phyloP scores from a whole-genome alignment of 2,113 vertebrate genomes.

The Craseonycteris thonglongyai region DNA sequence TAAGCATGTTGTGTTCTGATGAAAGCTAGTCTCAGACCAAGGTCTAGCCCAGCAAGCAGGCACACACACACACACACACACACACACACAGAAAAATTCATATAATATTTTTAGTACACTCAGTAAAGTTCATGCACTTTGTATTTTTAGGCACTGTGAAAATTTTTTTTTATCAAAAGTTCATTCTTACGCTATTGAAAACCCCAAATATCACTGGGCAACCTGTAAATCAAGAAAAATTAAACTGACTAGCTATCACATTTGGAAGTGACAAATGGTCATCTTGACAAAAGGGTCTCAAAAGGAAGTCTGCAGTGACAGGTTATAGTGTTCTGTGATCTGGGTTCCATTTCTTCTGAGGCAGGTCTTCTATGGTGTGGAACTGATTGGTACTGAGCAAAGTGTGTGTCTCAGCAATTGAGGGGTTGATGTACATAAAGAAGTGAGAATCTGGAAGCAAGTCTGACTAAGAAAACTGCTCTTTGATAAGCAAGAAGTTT shows the following conservation, averaged over 20 bases:
- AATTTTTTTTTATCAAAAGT: background rate
- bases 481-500: background rate
- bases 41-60: background rate
- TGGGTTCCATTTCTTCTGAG: background rate
- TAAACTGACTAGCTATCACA: background rate
- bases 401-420: background rate
- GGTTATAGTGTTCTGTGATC: background rate
- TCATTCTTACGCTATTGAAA: background rate
- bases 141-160: background rate
- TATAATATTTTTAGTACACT: background rate
- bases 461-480: background rate
- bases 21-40: background rate
- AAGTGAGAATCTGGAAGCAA: background rate
- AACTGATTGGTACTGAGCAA: background rate
- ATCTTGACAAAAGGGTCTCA: background rate
- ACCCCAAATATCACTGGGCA: background rate
- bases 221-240: background rate
- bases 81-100: background rate
- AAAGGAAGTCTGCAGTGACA: background rate
- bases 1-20: background rate
- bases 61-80: background rate
- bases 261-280: background rate
- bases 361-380: background rate
- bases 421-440: background rate
- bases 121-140: background rate